Conservation (phyloP, 2,888 invertebrate species). For the Pachydiplax longipennis region DNA sequence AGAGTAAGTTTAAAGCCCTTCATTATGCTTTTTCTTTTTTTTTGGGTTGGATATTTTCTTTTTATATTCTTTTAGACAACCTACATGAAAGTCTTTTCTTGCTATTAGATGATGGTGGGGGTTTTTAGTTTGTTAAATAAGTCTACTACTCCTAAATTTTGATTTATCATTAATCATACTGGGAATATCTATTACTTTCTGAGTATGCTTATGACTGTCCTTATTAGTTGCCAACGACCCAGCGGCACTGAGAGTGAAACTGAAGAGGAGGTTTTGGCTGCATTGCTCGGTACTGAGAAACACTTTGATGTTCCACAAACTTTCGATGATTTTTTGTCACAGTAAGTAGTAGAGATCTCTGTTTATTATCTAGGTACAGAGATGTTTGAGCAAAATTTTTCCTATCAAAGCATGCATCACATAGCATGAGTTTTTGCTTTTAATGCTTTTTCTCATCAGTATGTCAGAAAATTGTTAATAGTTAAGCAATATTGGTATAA, state of each 20-base stretch:
- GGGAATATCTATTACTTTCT: conserved; percentile 14
- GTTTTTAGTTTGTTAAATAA: background rate
- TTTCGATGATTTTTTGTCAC: conserved; percentile 60
- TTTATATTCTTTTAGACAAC: background rate
- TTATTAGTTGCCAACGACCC: conserved; percentile 58
- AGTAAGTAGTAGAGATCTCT: conserved; percentile 57
- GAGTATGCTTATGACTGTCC: conserved; percentile 27
- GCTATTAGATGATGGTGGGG: background rate
- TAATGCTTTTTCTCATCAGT: conserved; percentile 46
- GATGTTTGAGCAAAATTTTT: background rate
- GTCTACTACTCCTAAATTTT: background rate
- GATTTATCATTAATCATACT: background rate
- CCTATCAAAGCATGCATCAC: conserved; percentile 51
- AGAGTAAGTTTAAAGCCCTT: conserved; percentile 39
- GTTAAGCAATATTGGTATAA: background rate
- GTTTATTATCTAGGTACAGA: conserved; percentile 51
- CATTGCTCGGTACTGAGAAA: conserved; percentile 55
- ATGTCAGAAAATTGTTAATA: background rate
- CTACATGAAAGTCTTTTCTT: too few relatives aligned
- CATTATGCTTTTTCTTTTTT: background rate
- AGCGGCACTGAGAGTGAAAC: conserved; percentile 79
- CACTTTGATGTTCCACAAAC: conserved; percentile 56
- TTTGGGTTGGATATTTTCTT: background rate
- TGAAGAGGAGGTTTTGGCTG: conserved; percentile 70
- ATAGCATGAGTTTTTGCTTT: conserved; percentile 52